These are phyloP conservation scores for Daphoenositta chrysoptera DNA, from an alignment of 2,113 vertebrate genomes.

Conservation along the genomic window DNA sequence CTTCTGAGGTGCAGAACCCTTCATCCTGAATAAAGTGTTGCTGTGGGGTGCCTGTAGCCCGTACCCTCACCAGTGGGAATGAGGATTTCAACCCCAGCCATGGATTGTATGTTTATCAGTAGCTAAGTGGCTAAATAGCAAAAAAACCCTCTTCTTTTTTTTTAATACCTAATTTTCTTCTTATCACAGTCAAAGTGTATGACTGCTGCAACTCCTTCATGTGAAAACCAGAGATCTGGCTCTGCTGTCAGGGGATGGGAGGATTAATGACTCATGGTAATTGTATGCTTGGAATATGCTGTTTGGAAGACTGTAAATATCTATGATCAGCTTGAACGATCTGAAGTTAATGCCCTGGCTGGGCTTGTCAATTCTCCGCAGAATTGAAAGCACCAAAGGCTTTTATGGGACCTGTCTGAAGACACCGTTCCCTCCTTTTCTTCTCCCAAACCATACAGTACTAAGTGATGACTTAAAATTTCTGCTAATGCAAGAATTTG, in stretches of 20 bases:
- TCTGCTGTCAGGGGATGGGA: not conserved
- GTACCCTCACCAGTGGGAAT: not conserved
- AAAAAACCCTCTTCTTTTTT: not conserved
- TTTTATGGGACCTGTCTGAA: not conserved
- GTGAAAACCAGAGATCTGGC: not conserved
- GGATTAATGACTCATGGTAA: slow-evolving; percentile 18
- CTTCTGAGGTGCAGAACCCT: not conserved
- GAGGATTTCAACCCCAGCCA: not conserved
- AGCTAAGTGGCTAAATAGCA: not conserved
- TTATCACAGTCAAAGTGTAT: not conserved
- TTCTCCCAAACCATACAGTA: not conserved
- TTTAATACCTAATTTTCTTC: not conserved
- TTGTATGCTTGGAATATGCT: not conserved
- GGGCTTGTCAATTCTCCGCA: rapidly evolving
- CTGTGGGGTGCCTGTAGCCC: not conserved
- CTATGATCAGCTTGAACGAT: not conserved
- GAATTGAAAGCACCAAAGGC: not conserved
- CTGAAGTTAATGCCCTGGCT: not conserved
- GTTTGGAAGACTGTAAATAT: not conserved
- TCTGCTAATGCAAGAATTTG: not conserved
- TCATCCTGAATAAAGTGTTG: not conserved
- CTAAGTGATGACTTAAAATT: not conserved
- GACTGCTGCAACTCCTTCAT: not conserved
- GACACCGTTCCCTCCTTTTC: not conserved
- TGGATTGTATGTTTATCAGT: not conserved